Evolutionary conservation across 2,797 vertebrate genomes (phyloP).

Genomic region (Channa striata): DNA sequence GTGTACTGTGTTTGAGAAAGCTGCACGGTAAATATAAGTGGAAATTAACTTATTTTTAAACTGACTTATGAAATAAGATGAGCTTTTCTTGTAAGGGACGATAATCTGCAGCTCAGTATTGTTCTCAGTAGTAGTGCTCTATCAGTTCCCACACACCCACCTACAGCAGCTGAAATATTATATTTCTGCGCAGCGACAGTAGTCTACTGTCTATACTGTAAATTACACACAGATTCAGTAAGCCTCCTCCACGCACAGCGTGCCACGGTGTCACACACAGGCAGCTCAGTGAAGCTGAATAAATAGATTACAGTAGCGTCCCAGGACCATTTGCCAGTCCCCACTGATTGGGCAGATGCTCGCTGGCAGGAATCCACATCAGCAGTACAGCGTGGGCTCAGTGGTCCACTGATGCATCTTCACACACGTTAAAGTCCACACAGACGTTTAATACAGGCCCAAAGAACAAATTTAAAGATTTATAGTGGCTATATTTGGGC

Average conservation of each 20-base stretch:
- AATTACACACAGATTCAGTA: conserved; percentile 1
- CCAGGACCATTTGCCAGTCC: conserved; percentile 56
- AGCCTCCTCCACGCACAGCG: conserved; percentile 1
- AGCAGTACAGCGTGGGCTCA: conserved; percentile 12
- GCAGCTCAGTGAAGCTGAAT: conserved; percentile 69
- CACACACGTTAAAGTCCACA: conserved; percentile 7
- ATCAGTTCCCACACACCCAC: not conserved
- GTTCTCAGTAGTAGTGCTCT: not conserved
- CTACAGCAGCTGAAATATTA: conserved; percentile 1
- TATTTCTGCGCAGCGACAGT: conserved; percentile 9
- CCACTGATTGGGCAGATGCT: conserved; percentile 77
- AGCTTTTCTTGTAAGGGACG: not conserved
- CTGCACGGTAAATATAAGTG: not conserved
- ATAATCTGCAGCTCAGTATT: not conserved
- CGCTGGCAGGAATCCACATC: conserved; percentile 58
- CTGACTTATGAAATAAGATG: conserved; percentile 2
- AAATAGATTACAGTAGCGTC: conserved; percentile 71
- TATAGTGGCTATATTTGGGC: conserved; percentile 6
- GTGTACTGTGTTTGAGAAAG: not conserved
- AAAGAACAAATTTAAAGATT: conserved; percentile 11
- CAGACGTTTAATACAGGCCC: not conserved
- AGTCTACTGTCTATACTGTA: conserved; percentile 15
- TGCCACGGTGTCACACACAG: conserved; percentile 11
- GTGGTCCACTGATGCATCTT: conserved; percentile 7
- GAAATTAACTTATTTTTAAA: too few relatives aligned